Base-by-base conservation (phyloP, 53 echinoderm and acorn worm species). In the Glandiceps talaboti region DNA sequence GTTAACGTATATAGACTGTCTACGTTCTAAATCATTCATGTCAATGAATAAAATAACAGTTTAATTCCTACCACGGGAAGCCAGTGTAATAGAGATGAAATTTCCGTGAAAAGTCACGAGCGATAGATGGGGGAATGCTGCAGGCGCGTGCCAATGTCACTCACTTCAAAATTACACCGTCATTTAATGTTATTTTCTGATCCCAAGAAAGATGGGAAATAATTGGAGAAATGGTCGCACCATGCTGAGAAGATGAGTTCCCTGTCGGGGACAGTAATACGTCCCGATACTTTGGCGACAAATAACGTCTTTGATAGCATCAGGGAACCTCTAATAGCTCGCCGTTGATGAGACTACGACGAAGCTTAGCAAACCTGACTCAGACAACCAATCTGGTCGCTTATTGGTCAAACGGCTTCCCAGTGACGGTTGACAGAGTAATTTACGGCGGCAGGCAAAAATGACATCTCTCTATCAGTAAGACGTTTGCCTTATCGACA, bases 261-360 rank as follows among this genome's bases (percentile, higher is more conserved):
- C 64, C 64, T 45, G 64, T 20, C 64, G 64, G 64, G 64, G 64
- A 45, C 64, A 45, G 64, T 45, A 45, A 45, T 45, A 45, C 64
- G 64, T 45, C 64, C 64, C 64, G 64, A 45, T 45, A 45, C 64
- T 45, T 45, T 45, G 64, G 64, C 64, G 64, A 45, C 64, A 45
- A 45, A 45, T 45, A 45, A 45, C 20, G 64, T 45, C 64, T 45
- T 45, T 45, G 64, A 45, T 45, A 45, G 64, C 64, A 45, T 45
- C 64, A 20, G 64, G 64, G 64, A 45, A 20, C 20, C 64, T 20
- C 64, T 45, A 45, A 45, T 45, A 45, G 64, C 6, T 6, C 64
- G 6, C 64, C 6, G 64, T 45, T 45, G 64, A 45, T 45, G 64
- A 20, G 64, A 12, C 6, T 6, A 45, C 64, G 64, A 45, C 64